Conservation (phyloP, 2,797 vertebrate species). For the Merluccius polli region DNA sequence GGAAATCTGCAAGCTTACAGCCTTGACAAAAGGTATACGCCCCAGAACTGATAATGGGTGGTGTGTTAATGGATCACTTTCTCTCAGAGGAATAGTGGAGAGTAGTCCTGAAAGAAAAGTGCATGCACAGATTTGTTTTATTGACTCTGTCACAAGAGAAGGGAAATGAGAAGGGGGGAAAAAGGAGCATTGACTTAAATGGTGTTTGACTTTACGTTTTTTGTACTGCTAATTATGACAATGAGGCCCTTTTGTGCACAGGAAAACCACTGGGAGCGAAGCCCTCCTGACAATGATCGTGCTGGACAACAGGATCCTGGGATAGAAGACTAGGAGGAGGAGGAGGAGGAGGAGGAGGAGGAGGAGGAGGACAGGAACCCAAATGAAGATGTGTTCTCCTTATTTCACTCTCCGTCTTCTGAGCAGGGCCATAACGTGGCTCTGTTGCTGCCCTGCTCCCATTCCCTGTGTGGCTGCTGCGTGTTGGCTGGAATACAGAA, state of each 20-base stretch:
- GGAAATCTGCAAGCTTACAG: background rate
- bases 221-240: constrained; percentile 23
- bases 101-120: background rate
- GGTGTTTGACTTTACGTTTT: background rate
- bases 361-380: constrained; percentile 25
- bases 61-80: background rate
- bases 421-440: constrained; percentile 17
- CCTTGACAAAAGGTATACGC: background rate
- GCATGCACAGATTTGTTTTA: background rate
- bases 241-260: background rate
- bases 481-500: constrained; percentile 28
- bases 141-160: background rate
- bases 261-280: background rate
- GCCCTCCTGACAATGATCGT: background rate
- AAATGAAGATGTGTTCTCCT: constrained; percentile 5
- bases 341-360: constrained; percentile 15
- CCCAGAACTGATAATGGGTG: background rate
- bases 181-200: background rate
- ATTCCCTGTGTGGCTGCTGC: constrained; percentile 60
- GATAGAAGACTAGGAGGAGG: background rate
- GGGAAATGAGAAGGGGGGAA: background rate
- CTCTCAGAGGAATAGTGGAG: background rate
- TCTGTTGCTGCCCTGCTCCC: constrained; percentile 70
- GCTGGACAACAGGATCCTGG: background rate
- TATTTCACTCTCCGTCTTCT: constrained; percentile 58